Evolutionary conservation across 37 sponge, comb jelly and placozoan species (phyloP).

Genomic region (Agelas oroides): DNA sequence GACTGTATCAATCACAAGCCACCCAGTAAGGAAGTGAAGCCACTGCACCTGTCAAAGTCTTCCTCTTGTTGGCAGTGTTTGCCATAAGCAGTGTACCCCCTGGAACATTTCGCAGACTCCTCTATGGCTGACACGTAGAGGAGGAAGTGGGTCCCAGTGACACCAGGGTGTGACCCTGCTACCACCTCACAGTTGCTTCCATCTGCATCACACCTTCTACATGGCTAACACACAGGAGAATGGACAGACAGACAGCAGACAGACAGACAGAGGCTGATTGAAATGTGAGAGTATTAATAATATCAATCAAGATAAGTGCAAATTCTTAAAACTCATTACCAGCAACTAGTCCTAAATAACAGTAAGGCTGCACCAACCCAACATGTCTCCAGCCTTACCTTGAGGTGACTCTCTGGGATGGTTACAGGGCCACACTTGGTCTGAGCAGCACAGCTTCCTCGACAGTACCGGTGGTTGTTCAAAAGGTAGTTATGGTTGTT

Average conservation of each 20-base stretch:
- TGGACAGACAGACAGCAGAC: too few relatives aligned
- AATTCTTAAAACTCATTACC: too few relatives aligned
- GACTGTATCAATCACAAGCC: too few relatives aligned
- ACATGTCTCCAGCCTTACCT: slow-evolving; percentile 10
- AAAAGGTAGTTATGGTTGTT: slow-evolving; percentile 6
- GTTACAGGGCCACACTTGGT: slow-evolving; percentile 46
- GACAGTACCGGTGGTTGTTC: slow-evolving; percentile 27
- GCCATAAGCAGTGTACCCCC: slow-evolving; percentile 10
- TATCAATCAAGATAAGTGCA: too few relatives aligned
- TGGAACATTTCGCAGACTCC: slow-evolving; percentile 3
- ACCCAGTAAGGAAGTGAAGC: too few relatives aligned
- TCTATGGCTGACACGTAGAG: slow-evolving; percentile 44
- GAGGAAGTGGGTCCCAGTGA: slow-evolving; percentile 32
- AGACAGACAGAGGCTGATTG: not conserved
- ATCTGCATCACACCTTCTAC: not conserved
- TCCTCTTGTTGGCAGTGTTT: slow-evolving; percentile 63
- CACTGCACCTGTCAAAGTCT: slow-evolving; percentile 36
- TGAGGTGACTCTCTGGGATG: slow-evolving; percentile 48
- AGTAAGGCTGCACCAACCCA: too few relatives aligned
- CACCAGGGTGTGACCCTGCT: not conserved
- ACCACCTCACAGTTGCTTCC: not conserved
- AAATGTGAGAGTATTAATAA: too few relatives aligned
- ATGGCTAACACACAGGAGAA: not conserved
- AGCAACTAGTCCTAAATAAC: too few relatives aligned
- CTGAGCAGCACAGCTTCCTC: not conserved